Percentiles rank a stretch among this genome's conserved stretches.
phyloP scores from a whole-genome alignment of 2,797 vertebrate species.

The Karalla daura region DNA sequence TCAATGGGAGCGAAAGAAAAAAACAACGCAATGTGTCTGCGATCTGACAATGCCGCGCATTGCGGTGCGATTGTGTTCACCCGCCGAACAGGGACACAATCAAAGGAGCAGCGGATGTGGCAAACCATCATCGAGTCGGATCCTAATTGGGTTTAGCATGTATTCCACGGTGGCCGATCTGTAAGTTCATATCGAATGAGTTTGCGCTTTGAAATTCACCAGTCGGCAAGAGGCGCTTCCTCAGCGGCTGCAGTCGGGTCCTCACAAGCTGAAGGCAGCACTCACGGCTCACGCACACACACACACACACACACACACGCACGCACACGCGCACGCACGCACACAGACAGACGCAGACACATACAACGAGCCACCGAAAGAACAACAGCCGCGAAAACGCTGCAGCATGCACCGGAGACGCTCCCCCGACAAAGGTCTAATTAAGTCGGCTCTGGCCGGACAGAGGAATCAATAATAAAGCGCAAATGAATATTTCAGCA shows the following conservation, averaged over 20 bases:
- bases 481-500: constrained; percentile 12
- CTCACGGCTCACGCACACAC: background rate
- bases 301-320: too few relatives aligned
- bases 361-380: background rate
- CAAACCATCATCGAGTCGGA: background rate
- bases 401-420: too few relatives aligned
- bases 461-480: background rate
- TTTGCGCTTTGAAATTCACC: constrained; percentile 12
- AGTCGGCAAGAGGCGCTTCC: constrained; percentile 7
- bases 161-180: constrained; percentile 11
- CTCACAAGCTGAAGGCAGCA: background rate
- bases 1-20: too few relatives aligned
- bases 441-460: background rate
- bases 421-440: background rate
- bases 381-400: background rate
- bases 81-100: constrained; percentile 15
- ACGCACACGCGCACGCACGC: too few relatives aligned
- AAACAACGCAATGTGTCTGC: too few relatives aligned
- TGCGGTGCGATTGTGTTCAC: background rate
- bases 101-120: constrained; percentile 1
- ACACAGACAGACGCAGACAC: background rate
- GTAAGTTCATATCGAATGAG: constrained; percentile 23
- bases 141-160: constrained; percentile 6
- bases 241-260: background rate
- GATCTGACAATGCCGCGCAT: background rate